phyloP scores from a whole-genome alignment of 1,140 invertebrate species.

The Probaryconus sp. region DNA sequence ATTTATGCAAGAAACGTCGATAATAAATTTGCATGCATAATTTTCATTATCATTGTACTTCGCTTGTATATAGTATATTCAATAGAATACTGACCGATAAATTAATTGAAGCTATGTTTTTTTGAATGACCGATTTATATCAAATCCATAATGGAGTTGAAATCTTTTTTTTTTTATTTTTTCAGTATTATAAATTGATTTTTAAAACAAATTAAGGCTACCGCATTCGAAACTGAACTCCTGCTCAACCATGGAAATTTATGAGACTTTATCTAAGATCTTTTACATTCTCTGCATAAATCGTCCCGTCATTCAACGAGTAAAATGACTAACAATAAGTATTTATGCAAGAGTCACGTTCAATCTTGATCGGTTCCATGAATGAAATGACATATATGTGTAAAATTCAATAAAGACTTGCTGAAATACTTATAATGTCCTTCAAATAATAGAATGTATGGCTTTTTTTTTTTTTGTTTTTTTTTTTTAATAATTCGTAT shows the following conservation, averaged over 20 bases:
- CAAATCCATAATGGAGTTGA: too few species aligned
- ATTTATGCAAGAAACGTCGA: too few species aligned
- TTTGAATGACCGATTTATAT: too few species aligned
- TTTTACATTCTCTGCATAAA: conserved; percentile 51
- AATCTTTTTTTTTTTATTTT: neutral
- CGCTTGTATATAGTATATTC: too few species aligned
- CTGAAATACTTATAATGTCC: conserved; percentile 35
- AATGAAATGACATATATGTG: conserved; percentile 44
- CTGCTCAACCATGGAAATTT: conserved; percentile 30
- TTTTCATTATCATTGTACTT: too few species aligned
- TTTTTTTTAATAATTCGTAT: too few species aligned
- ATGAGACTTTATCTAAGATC: conserved; percentile 54
- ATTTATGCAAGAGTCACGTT: conserved; percentile 61
- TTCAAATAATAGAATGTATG: conserved; percentile 17
- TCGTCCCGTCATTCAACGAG: conserved; percentile 44
- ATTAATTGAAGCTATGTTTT: too few species aligned
- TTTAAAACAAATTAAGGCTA: conserved; percentile 40
- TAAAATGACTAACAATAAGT: conserved; percentile 45
- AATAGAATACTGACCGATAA: too few species aligned
- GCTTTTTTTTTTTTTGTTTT: too few species aligned
- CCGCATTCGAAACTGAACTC: conserved; percentile 4
- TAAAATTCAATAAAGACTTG: conserved; percentile 34
- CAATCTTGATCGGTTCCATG: conserved; percentile 60
- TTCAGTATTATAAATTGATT: conserved; percentile 11
- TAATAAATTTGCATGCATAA: too few species aligned